Evolutionary conservation across 2,797 vertebrate genomes (phyloP), one percentile per base, ranked within the genome.

Genomic region (Hydrophis major): DNA sequence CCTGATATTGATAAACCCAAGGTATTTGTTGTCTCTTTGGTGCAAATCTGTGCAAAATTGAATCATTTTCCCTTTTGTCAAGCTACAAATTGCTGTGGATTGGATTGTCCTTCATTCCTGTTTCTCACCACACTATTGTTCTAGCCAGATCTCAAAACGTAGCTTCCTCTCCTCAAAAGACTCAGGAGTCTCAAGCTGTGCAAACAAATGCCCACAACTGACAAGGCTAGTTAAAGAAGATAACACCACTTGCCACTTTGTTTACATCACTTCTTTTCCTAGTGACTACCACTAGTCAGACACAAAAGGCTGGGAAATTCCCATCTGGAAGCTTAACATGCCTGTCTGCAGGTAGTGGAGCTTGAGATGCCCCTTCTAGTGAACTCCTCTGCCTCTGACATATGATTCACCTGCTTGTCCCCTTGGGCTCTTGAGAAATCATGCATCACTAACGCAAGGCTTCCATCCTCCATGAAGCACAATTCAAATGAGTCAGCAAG

Each of bases 161-260:
- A 89, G 83, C 53, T 94, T 94, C 93, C 89, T 91, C 89, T 88
- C 87, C 87, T 60, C 89, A 91, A 53, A 89, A 66, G 66, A 32
- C 91, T 91, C 91, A n/a, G 59, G 87, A 94, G 69, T 74, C 42
- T 66, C 86, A 92, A 91, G 86, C 86, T 91, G 59, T 91, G 22
- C 89, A 89, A 89, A 92, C 50, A 86, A 88, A 89, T 16, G 2
- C 74, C 69, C 59, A 27, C 69, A 47, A 2, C 32, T 57, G 63
- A 86, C 60, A 91, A 89, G 53, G n/a, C 28, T 83, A 66, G 66
- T 53, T 87, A 37, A 28, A 88, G 47, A 88, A 88, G 32, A 47
- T 61, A 86, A 28, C 37, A 89, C 8, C 0, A 61, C 90, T 86
- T 50, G 14, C 59, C 69, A 88, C 69, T 86, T 57, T n/a, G 22